A percentile compares a stretch with the other conserved stretches of the same genome.
phyloP scores from a whole-genome alignment of 2,113 vertebrate genomes.

The Cyanocitta stelleri region DNA sequence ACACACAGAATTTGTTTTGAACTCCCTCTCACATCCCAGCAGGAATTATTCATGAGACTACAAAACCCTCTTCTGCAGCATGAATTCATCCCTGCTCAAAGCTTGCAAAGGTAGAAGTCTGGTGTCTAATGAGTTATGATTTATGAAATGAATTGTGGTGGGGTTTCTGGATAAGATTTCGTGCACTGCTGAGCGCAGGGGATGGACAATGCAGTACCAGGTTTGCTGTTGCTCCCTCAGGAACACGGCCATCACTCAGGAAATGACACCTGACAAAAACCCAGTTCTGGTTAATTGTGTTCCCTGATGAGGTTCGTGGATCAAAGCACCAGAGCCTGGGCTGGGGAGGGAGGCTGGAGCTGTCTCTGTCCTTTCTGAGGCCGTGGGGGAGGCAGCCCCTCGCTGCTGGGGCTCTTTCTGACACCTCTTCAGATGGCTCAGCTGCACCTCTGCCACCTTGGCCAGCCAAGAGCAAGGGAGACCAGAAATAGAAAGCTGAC shows the following conservation, averaged over 20 bases:
- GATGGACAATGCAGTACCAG: rapidly evolving
- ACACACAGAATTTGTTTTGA: neutral
- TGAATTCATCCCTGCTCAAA: neutral
- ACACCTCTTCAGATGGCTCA: neutral
- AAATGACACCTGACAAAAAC: neutral
- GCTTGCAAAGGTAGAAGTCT: neutral
- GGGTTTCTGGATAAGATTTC: neutral
- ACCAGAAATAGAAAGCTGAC: neutral
- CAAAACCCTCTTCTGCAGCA: neutral
- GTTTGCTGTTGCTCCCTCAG: neutral
- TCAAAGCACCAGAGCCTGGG: neutral
- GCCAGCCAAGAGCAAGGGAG: neutral
- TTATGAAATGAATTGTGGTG: neutral
- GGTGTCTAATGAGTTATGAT: neutral
- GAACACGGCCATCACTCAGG: neutral
- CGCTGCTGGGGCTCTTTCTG: rapidly evolving
- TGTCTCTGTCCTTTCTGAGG: neutral
- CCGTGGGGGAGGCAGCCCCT: neutral
- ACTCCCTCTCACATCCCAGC: neutral
- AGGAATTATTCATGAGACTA: neutral
- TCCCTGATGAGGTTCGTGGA: neutral
- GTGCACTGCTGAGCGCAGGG: neutral
- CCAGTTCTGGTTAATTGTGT: neutral
- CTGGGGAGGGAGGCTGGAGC: neutral
- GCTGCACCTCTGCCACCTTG: neutral